Conservation (phyloP, 2,888 invertebrate species). For the Fragum fragum region DNA sequence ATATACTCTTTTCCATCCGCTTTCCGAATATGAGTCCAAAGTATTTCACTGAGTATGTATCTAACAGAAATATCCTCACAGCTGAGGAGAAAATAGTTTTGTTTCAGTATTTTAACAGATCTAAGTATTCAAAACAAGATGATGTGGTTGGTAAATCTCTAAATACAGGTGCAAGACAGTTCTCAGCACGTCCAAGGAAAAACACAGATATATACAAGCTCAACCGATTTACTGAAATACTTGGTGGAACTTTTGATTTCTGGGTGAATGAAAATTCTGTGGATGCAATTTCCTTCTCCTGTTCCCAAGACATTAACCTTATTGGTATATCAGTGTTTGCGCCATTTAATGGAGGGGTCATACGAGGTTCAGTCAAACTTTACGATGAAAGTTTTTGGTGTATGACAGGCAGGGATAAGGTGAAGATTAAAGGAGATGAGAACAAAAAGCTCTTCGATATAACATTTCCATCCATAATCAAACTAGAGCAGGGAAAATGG, state of each 20-base stretch:
- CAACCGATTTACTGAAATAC: slow-evolving; percentile 48
- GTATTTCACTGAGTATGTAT: slow-evolving; percentile 90
- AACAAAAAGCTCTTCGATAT: slow-evolving; percentile 43
- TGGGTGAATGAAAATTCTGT: slow-evolving; percentile 60
- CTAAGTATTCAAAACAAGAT: slow-evolving; percentile 5
- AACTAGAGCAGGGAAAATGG: slow-evolving; percentile 49
- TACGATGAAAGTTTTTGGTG: slow-evolving; percentile 55
- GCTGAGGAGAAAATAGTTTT: slow-evolving; percentile 88
- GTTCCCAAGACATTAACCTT: slow-evolving; percentile 50
- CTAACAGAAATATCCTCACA: slow-evolving; percentile 88
- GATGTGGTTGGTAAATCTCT: background rate
- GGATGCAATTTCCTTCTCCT: slow-evolving; percentile 60
- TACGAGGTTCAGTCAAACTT: slow-evolving; percentile 47
- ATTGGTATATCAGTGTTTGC: slow-evolving; percentile 52
- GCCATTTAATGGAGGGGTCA: slow-evolving; percentile 54
- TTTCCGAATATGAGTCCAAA: slow-evolving; percentile 83
- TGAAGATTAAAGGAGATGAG: slow-evolving; percentile 34
- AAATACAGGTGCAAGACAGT: slow-evolving; percentile 15
- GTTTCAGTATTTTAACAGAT: slow-evolving; percentile 43
- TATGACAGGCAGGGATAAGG: slow-evolving; percentile 31
- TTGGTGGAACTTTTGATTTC: slow-evolving; percentile 63
- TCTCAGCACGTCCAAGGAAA: slow-evolving; percentile 39
- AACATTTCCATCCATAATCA: slow-evolving; percentile 39
- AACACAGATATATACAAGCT: slow-evolving; percentile 33
- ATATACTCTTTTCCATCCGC: slow-evolving; percentile 69